Percentiles rank a stretch among this genome's conserved stretches.
phyloP scores from a whole-genome alignment of 2,888 invertebrate genomes.

The Acanthosepion pharaonis region DNA sequence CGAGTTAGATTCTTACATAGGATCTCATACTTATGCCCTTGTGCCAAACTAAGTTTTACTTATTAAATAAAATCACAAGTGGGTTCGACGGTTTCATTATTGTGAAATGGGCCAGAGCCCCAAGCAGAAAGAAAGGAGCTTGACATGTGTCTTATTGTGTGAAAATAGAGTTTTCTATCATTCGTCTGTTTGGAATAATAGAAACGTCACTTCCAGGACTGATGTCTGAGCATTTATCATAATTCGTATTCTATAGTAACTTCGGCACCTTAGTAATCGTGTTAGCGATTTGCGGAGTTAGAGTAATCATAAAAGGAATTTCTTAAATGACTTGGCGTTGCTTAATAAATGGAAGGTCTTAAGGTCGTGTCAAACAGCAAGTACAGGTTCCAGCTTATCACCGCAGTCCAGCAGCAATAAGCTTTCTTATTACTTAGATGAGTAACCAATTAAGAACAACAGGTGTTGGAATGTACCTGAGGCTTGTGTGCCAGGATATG shows the following conservation, averaged over 20 bases:
- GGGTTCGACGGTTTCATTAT: neutral
- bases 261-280: neutral
- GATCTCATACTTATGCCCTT: too few species aligned
- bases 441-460: neutral
- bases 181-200: constrained; percentile 21
- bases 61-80: neutral
- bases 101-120: neutral
- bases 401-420: neutral
- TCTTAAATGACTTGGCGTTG: neutral
- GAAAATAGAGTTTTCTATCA: neutral
- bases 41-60: too few species aligned
- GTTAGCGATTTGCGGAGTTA: neutral
- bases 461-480: too few species aligned
- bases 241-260: neutral
- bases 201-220: constrained; percentile 6
- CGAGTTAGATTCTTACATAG: too few species aligned
- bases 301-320: neutral
- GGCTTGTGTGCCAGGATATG: too few species aligned
- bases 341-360: neutral
- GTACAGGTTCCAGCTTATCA: neutral
- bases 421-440: neutral
- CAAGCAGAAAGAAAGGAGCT: neutral
- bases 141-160: constrained; percentile 11
- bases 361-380: neutral
- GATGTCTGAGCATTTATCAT: neutral